Evolutionary conservation across 2,113 vertebrate species (phyloP).

Genomic region (Anoplopoma fimbria): DNA sequence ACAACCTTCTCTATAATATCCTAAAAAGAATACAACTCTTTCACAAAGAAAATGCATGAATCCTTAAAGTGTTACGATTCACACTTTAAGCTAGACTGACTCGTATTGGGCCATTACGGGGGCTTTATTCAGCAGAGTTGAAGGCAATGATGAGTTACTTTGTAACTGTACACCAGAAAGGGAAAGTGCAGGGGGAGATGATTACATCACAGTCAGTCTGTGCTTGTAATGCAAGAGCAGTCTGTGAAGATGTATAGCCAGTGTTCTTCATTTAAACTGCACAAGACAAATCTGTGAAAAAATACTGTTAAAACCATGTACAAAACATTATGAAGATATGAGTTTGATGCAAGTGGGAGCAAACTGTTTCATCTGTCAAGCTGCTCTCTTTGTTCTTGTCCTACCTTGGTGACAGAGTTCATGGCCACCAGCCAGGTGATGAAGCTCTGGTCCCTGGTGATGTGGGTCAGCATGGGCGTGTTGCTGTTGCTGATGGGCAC

Average conservation of each 20-base stretch:
- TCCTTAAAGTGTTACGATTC: background rate
- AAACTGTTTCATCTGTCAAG: background rate
- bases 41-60: background rate
- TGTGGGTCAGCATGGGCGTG: constrained; percentile 94
- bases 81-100: constrained; percentile 1
- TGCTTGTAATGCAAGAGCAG: constrained; percentile 32
- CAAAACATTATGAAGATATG: background rate
- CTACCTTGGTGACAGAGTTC: constrained; percentile 91
- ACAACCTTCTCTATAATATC: background rate
- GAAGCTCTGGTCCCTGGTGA: constrained; percentile 99
- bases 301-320: background rate
- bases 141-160: constrained; percentile 19
- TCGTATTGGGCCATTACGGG: background rate
- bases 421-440: constrained; percentile 99
- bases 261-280: background rate
- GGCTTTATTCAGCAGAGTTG: constrained; percentile 18
- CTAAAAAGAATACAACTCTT: background rate
- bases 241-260: background rate
- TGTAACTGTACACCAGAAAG: constrained; percentile 59
- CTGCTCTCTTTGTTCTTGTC: background rate
- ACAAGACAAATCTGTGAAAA: background rate
- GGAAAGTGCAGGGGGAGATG: constrained; percentile 24
- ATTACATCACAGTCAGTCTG: constrained; percentile 38
- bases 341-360: background rate
- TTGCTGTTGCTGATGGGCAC: constrained; percentile 98